A percentile compares a stretch with the other conserved stretches of the same genome.
These are phyloP conservation scores for Strigamia crassipes DNA, from an alignment of 2,888 invertebrate genomes.

Conservation along the genomic window DNA sequence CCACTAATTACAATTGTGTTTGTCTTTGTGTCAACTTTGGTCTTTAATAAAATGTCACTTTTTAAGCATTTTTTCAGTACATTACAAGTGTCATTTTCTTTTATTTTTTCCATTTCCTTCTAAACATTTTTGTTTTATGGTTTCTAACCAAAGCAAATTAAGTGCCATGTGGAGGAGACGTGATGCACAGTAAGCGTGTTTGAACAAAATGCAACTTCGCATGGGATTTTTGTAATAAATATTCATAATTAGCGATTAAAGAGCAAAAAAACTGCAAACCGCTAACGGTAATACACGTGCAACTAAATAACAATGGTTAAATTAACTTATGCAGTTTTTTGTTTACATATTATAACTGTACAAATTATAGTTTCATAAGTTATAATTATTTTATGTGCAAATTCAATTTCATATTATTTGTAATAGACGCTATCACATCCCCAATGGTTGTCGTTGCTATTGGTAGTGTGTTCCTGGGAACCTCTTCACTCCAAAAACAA, in stretches of 20 bases:
- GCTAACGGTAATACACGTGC: no score
- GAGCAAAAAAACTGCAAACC: no score
- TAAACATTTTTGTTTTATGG: background rate
- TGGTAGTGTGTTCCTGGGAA: background rate
- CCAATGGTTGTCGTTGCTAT: constrained; percentile 3
- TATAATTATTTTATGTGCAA: background rate
- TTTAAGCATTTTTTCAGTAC: background rate
- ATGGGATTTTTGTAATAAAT: background rate
- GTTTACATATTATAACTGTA: no score
- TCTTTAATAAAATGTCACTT: background rate
- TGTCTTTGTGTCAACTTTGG: background rate
- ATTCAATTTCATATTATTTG: background rate
- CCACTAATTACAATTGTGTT: background rate
- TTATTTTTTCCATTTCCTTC: background rate
- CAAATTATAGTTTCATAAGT: background rate
- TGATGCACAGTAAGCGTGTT: constrained; percentile 4
- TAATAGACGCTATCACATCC: background rate
- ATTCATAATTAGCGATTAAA: background rate
- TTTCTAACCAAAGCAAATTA: constrained; percentile 23
- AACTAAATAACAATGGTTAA: no score
- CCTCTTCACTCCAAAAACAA: constrained; percentile 19
- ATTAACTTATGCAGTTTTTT: no score
- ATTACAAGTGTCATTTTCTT: background rate
- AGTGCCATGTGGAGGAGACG: background rate
- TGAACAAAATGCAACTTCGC: constrained; percentile 20